A percentile compares a stretch with the other conserved stretches of the same genome.
phyloP scores from a whole-genome alignment of 2,888 invertebrate genomes.

The Liodrosophila aerea region DNA sequence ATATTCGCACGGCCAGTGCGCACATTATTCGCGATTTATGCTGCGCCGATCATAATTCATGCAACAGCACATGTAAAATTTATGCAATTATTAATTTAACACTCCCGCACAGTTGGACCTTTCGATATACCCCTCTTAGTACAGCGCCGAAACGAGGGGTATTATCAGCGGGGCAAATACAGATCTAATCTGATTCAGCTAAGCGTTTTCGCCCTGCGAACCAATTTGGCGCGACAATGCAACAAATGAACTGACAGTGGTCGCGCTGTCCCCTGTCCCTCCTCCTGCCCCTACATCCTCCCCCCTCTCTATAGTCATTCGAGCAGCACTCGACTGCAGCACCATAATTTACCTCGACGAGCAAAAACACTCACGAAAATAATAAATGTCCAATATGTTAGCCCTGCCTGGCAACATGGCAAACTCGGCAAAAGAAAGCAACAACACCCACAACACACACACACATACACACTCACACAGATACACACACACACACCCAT shows the following conservation, averaged over 20 bases:
- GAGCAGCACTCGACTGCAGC: slow-evolving; percentile 15
- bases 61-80: slow-evolving; percentile 82
- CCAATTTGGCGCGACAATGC: slow-evolving; percentile 61
- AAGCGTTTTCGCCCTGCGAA: slow-evolving; percentile 48
- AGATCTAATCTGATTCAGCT: slow-evolving; percentile 56
- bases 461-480: slow-evolving; percentile 38
- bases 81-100: slow-evolving; percentile 83
- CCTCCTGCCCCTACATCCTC: neutral
- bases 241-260: slow-evolving; percentile 49
- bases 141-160: neutral
- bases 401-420: slow-evolving; percentile 62
- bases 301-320: slow-evolving; percentile 1
- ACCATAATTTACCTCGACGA: slow-evolving; percentile 71
- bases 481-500: slow-evolving; percentile 12
- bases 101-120: slow-evolving; percentile 60
- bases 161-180: slow-evolving; percentile 29
- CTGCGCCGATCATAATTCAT: slow-evolving; percentile 79
- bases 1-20: slow-evolving; percentile 81
- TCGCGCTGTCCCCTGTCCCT: neutral
- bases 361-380: slow-evolving; percentile 77
- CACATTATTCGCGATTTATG: slow-evolving; percentile 81
- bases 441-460: slow-evolving; percentile 49
- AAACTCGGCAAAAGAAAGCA: slow-evolving; percentile 57
- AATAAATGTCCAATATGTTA: slow-evolving; percentile 78
- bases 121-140: neutral